Conservation (phyloP, 2,797 vertebrate species). For the Psittacula echo region DNA sequence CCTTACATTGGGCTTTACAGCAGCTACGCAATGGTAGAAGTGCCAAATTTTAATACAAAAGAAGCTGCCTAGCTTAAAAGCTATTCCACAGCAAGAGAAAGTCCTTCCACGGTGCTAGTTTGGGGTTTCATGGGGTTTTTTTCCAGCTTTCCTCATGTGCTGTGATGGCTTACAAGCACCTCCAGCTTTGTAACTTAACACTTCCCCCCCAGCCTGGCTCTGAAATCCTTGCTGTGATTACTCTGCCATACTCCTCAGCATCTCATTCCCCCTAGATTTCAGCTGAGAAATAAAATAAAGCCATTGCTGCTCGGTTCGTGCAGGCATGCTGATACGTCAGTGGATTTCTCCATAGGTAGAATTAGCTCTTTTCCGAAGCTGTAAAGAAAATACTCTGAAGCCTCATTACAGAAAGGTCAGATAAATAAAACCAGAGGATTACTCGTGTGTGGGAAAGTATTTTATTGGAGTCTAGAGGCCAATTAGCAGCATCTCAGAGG, state of each 20-base stretch:
- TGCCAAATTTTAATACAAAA: neutral
- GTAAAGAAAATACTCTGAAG: slow-evolving; percentile 56
- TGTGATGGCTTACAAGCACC: neutral
- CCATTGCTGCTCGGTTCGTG: neutral
- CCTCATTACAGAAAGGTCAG: slow-evolving; percentile 61
- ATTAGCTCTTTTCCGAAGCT: slow-evolving; percentile 43
- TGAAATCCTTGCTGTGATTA: neutral
- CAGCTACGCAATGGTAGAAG: neutral
- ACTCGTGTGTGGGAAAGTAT: slow-evolving; percentile 63
- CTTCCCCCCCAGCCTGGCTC: neutral
- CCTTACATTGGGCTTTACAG: neutral
- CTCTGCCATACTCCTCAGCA: neutral
- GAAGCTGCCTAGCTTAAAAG: neutral
- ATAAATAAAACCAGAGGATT: slow-evolving; percentile 58
- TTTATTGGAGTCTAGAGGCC: slow-evolving; percentile 60
- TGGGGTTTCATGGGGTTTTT: rapidly evolving
- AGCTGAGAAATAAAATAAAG: neutral
- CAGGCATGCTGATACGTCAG: neutral
- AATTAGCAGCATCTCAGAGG: slow-evolving; percentile 34
- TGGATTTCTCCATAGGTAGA: slow-evolving; percentile 23
- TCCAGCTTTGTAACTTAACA: neutral
- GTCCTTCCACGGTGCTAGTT: neutral
- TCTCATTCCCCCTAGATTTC: neutral
- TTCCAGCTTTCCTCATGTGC: neutral
- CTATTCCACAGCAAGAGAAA: neutral